These are phyloP conservation scores for Pseudococcus longispinus DNA, from an alignment of 2,888 invertebrate genomes.

Conservation along the genomic window DNA sequence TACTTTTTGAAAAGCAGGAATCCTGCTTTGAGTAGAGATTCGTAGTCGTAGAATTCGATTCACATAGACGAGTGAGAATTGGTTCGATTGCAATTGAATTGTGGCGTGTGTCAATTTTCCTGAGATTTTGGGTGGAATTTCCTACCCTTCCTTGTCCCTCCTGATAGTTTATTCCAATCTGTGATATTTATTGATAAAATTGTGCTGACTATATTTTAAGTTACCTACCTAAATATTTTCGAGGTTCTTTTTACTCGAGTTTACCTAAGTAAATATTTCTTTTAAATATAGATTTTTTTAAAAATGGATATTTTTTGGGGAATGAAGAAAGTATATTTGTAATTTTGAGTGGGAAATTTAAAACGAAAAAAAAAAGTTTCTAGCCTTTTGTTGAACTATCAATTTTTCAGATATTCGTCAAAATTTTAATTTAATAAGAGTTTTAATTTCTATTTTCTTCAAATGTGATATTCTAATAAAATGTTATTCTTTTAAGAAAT, in stretches of 20 bases:
- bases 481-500: too few relatives aligned
- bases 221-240: not conserved
- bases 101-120: not conserved
- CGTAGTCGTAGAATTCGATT: not conserved
- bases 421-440: too few relatives aligned
- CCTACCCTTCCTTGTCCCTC: not conserved
- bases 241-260: not conserved
- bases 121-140: not conserved
- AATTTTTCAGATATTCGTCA: too few relatives aligned
- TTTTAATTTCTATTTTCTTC: too few relatives aligned
- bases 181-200: not conserved
- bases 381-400: too few relatives aligned
- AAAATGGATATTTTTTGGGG: too few relatives aligned
- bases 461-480: too few relatives aligned
- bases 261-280: not conserved
- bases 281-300: too few relatives aligned
- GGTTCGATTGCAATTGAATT: not conserved
- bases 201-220: not conserved
- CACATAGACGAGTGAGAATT: not conserved
- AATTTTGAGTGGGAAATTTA: too few relatives aligned
- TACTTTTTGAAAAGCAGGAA: not conserved
- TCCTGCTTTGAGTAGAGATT: not conserved
- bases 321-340: too few relatives aligned
- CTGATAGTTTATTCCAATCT: not conserved
- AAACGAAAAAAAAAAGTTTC: too few relatives aligned